phyloP scores from a whole-genome alignment of 1,140 invertebrate genomes.

The Brachionus calyciflorus region DNA sequence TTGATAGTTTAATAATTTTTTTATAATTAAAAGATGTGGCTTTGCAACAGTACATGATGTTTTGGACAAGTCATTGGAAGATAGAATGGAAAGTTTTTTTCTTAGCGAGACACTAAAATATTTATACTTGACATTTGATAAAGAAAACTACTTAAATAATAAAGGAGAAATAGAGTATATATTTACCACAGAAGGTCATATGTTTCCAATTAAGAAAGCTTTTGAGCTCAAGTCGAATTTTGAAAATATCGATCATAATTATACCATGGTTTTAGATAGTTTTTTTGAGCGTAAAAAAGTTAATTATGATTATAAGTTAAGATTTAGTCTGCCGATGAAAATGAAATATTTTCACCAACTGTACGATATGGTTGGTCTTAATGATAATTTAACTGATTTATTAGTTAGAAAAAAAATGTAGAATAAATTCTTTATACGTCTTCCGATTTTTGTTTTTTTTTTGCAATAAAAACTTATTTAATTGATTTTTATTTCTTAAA shows the following conservation, averaged over 20 bases:
- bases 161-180: constrained; percentile 64
- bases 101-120: constrained; percentile 97
- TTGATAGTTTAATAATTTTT: constrained; percentile 12
- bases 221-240: neutral
- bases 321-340: constrained; percentile 23
- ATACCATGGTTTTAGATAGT: too few species aligned
- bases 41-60: constrained; percentile 75
- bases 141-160: constrained; percentile 67
- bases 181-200: constrained; percentile 71
- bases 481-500: too few species aligned
- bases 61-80: constrained; percentile 85
- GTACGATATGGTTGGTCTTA: constrained; percentile 34
- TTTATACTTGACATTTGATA: constrained; percentile 76
- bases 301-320: neutral
- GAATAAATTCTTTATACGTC: too few species aligned
- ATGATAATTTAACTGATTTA: constrained; percentile 47
- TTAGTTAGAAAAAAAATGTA: constrained; percentile 38
- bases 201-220: constrained; percentile 64
- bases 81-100: constrained; percentile 99
- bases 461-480: too few species aligned
- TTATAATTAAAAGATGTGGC: constrained; percentile 63
- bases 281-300: neutral
- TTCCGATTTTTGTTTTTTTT: too few species aligned
- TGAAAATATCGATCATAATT: too few species aligned
- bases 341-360: constrained; percentile 40